These are phyloP conservation scores for Merodon equestris DNA, from an alignment of 2,888 invertebrate species.

Conservation along the genomic window DNA sequence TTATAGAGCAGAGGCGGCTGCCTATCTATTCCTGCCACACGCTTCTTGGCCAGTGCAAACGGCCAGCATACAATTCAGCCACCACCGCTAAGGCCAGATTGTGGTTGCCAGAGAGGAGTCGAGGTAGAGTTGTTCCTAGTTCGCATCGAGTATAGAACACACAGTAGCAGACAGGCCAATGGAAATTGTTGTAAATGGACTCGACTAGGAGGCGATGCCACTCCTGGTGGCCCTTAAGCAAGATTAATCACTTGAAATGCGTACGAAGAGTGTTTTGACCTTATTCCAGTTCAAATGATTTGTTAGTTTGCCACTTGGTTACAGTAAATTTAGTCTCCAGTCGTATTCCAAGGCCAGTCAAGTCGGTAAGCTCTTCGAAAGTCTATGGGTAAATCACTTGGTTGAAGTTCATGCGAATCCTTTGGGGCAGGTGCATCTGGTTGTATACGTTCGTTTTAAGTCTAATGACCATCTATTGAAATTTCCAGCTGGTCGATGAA, in stretches of 20 bases:
- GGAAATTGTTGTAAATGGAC: neutral
- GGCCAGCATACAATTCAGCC: conserved; percentile 20
- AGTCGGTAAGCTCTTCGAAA: too few relatives aligned
- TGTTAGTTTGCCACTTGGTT: conserved; percentile 42
- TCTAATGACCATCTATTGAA: too few relatives aligned
- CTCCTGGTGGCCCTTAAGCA: conserved; percentile 34
- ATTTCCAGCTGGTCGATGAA: too few relatives aligned
- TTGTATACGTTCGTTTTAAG: too few relatives aligned
- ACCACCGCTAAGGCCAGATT: conserved; percentile 42
- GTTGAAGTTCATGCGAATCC: too few relatives aligned
- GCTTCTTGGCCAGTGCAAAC: conserved; percentile 33
- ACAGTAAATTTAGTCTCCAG: conserved; percentile 21
- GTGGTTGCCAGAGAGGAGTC: conserved; percentile 23
- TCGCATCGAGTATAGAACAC: neutral
- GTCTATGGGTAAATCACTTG: too few relatives aligned
- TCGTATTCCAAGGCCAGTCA: too few relatives aligned
- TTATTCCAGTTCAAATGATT: conserved; percentile 41
- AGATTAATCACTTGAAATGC: conserved; percentile 58
- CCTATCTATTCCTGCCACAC: conserved; percentile 38
- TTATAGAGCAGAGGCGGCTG: conserved; percentile 33
- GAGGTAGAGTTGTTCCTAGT: neutral
- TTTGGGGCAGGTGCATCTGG: too few relatives aligned
- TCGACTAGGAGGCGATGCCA: neutral
- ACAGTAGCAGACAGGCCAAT: too few relatives aligned
- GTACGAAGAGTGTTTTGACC: conserved; percentile 32